Evolutionary conservation across 2,797 vertebrate genomes (phyloP).

Genomic region (Acrocephalus scirpaceus): DNA sequence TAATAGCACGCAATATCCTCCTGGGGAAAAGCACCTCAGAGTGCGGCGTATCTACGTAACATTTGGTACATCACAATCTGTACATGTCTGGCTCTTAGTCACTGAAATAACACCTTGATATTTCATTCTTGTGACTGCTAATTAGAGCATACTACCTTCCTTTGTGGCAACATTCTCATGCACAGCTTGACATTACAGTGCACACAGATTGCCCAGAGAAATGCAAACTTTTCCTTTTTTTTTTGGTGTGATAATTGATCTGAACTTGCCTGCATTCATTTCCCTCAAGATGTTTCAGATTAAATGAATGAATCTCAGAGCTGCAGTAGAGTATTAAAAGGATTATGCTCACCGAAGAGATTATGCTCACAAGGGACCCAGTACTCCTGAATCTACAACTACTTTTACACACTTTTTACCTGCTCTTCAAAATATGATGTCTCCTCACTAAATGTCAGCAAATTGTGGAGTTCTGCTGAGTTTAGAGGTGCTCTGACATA

Average conservation of each 20-base stretch:
- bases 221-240: background rate
- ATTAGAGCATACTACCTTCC: conserved; percentile 44
- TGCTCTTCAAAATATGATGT: background rate
- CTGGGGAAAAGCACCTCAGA: background rate
- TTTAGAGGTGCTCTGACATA: background rate
- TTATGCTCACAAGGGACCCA: background rate
- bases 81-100: conserved; percentile 31
- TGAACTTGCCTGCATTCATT: conserved; percentile 34
- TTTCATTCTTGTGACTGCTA: conserved; percentile 53
- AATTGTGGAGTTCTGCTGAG: background rate
- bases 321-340: conserved; percentile 8
- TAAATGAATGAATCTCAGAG: conserved; percentile 13
- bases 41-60: background rate
- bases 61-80: background rate
- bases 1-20: background rate
- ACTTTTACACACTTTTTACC: background rate
- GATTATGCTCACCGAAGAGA: background rate
- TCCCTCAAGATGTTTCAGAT: conserved; percentile 34
- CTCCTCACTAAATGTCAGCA: background rate
- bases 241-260: conserved; percentile 27
- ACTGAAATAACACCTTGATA: conserved; percentile 50
- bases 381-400: background rate
- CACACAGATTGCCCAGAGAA: conserved; percentile 53
- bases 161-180: conserved; percentile 38
- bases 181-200: conserved; percentile 41